These are phyloP conservation scores for Agrotis clavis DNA, from an alignment of 2,888 invertebrate species.

Conservation along the genomic window DNA sequence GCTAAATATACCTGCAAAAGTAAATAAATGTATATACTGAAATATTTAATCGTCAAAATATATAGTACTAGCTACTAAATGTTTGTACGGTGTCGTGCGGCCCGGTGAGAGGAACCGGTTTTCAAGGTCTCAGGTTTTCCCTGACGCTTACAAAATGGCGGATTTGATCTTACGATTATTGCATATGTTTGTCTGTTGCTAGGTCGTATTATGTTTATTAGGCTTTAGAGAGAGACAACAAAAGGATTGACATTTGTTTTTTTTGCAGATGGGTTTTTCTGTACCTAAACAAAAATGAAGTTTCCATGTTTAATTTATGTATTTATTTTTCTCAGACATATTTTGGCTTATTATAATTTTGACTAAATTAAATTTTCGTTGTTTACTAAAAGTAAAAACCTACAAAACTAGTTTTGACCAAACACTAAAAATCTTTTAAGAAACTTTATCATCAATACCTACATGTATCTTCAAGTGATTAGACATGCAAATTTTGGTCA, in stretches of 20 bases:
- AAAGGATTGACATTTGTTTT: slow-evolving; percentile 24
- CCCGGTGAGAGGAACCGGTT: slow-evolving; percentile 83
- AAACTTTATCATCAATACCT: slow-evolving; percentile 2
- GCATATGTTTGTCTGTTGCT: slow-evolving; percentile 70
- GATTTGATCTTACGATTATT: slow-evolving; percentile 68
- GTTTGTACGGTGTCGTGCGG: slow-evolving; percentile 64
- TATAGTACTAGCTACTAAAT: slow-evolving; percentile 55
- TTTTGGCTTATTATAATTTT: too few species aligned
- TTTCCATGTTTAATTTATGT: too few species aligned
- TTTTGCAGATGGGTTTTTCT: slow-evolving; percentile 12
- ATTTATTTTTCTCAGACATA: not conserved
- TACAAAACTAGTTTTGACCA: not conserved
- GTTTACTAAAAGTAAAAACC: not conserved
- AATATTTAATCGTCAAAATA: slow-evolving; percentile 60
- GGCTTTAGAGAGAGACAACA: slow-evolving; percentile 22
- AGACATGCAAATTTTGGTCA: slow-evolving; percentile 19
- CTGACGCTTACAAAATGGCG: slow-evolving; percentile 78
- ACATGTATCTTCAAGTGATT: slow-evolving; percentile 10
- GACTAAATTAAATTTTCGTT: not conserved
- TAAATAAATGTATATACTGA: slow-evolving; percentile 45
- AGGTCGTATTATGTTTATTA: slow-evolving; percentile 56
- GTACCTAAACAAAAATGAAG: too few species aligned
- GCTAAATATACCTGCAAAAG: slow-evolving; percentile 15
- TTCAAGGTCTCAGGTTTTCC: slow-evolving; percentile 89
- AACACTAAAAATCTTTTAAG: not conserved